A percentile compares a stretch with the other conserved stretches of the same genome.
phyloP scores from a whole-genome alignment of 1,140 invertebrate genomes.

The Micrasema longulum region DNA sequence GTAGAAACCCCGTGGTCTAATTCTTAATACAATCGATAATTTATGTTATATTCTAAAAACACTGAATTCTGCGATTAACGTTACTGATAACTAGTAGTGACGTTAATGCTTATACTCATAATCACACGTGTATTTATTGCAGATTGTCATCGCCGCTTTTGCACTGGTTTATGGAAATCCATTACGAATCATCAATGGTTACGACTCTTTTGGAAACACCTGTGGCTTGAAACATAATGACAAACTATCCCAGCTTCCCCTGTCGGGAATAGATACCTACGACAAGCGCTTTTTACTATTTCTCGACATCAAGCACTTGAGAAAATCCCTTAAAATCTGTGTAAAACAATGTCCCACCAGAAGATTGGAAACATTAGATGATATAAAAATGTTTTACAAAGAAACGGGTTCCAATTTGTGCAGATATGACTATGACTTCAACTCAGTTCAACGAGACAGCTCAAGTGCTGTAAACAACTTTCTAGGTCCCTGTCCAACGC shows the following conservation, averaged over 20 bases:
- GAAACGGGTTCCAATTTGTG: constrained; percentile 81
- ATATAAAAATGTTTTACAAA: constrained; percentile 81
- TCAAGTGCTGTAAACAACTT: constrained; percentile 67
- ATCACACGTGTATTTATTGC: too few species aligned
- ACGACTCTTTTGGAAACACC: constrained; percentile 96
- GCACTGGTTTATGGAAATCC: constrained; percentile 92
- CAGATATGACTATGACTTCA: constrained; percentile 76
- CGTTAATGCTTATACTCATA: too few species aligned
- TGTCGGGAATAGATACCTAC: constrained; percentile 84
- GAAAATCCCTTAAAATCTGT: constrained; percentile 86
- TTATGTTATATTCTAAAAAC: too few species aligned
- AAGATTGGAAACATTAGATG: constrained; percentile 72
- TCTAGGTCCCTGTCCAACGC: constrained; percentile 77
- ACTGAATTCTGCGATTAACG: too few species aligned
- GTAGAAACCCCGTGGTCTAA: too few species aligned
- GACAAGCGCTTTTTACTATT: constrained; percentile 88
- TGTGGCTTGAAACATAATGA: constrained; percentile 87
- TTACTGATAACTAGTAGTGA: too few species aligned
- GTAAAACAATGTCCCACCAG: constrained; percentile 87
- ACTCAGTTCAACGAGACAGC: constrained; percentile 47
- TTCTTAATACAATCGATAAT: too few species aligned
- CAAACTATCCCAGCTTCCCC: constrained; percentile 77
- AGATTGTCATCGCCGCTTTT: constrained; percentile 89
- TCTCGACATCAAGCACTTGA: constrained; percentile 82
- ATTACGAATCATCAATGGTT: constrained; percentile 88